These are phyloP conservation scores for Acrobasis suavella DNA, from an alignment of 2,888 invertebrate species.

Conservation along the genomic window DNA sequence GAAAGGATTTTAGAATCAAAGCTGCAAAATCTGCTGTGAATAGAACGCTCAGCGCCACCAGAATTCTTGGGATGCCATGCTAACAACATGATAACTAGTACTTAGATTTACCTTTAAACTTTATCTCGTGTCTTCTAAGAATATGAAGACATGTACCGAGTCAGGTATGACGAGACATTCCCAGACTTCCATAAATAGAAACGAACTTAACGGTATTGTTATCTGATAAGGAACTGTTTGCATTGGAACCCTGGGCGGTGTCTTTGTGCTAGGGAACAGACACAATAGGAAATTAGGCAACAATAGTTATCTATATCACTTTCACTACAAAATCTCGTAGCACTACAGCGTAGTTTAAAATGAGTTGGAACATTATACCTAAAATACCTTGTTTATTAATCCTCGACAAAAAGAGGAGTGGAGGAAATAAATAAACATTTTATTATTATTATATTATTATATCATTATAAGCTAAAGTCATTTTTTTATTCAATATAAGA, in stretches of 20 bases:
- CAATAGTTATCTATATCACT: neutral
- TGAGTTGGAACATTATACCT: no score
- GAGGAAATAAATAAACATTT: no score
- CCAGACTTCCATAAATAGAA: constrained; percentile 32
- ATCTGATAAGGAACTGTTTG: constrained; percentile 4
- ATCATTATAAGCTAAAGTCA: no score
- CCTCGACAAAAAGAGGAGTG: no score
- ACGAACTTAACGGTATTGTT: neutral
- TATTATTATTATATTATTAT: no score
- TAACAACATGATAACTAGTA: neutral
- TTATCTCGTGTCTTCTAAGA: constrained; percentile 3
- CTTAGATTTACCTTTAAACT: neutral
- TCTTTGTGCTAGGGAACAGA: neutral
- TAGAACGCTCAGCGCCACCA: neutral
- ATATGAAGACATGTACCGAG: neutral
- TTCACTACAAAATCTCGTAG: neutral
- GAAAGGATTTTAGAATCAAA: no score
- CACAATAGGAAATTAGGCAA: constrained; percentile 5
- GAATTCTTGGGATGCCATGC: neutral
- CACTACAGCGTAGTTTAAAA: neutral
- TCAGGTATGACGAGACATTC: neutral
- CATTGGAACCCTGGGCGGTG: neutral
- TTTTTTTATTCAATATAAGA: no score
- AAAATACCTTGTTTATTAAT: no score
- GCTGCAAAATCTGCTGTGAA: no score